A percentile compares a stretch with the other conserved stretches of the same genome.
These are phyloP conservation scores for Ectemnius lituratus DNA, from an alignment of 2,888 invertebrate species.

Conservation along the genomic window DNA sequence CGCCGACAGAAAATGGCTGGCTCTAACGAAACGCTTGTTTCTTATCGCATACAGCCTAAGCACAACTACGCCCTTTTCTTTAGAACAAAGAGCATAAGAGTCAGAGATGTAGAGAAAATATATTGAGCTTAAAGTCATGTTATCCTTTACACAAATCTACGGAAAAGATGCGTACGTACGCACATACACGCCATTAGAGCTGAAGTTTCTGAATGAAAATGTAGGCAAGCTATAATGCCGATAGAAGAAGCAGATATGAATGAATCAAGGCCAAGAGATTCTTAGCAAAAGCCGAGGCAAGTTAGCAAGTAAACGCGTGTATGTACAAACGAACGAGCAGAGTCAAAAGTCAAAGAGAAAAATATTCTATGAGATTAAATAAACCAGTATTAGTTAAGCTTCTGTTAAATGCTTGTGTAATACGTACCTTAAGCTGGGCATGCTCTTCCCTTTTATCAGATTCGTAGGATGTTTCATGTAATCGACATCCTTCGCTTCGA, in stretches of 20 bases:
- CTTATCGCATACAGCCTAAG: constrained; percentile 54
- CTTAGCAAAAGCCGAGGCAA: not conserved
- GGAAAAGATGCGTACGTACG: constrained; percentile 26
- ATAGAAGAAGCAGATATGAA: too few species aligned
- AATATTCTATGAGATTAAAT: constrained; percentile 35
- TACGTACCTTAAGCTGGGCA: constrained; percentile 94
- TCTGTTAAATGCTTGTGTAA: not conserved
- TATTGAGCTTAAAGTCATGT: constrained; percentile 23
- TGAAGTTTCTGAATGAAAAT: too few species aligned
- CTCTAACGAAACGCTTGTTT: constrained; percentile 52
- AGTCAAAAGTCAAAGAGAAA: constrained; percentile 35
- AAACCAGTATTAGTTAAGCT: constrained; percentile 15
- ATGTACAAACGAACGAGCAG: constrained; percentile 50
- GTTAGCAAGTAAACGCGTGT: constrained; percentile 40
- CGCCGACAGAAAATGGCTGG: constrained; percentile 24
- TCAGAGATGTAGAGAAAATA: not conserved
- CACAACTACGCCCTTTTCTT: constrained; percentile 37
- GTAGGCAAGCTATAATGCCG: too few species aligned
- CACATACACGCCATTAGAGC: constrained; percentile 48
- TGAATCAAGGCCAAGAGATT: not conserved
- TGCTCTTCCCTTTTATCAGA: constrained; percentile 95
- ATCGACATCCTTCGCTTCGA: constrained; percentile 80
- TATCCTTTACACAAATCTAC: constrained; percentile 35
- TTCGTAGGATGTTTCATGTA: constrained; percentile 81
- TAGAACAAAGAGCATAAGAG: not conserved